These are phyloP conservation scores for Zophobas morio DNA, from an alignment of 1,140 invertebrate genomes.

Conservation along the genomic window DNA sequence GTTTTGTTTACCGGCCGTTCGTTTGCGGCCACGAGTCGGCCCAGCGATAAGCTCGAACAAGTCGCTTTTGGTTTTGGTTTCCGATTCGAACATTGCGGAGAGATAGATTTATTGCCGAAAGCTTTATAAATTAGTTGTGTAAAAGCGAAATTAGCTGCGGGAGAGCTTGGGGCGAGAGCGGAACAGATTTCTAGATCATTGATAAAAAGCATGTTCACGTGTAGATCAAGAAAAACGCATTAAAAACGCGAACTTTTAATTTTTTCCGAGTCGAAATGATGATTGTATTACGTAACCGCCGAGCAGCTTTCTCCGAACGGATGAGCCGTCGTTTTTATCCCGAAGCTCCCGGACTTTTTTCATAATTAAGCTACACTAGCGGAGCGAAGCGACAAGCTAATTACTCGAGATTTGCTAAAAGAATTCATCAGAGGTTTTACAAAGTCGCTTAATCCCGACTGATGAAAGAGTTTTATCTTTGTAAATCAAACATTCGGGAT, in stretches of 20 bases:
- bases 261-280: no score
- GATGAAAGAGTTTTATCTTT: constrained; percentile 46
- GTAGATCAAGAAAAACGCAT: background rate
- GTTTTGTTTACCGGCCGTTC: constrained; percentile 15
- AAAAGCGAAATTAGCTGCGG: background rate
- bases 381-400: constrained; percentile 31
- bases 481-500: constrained; percentile 34
- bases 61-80: constrained; percentile 5
- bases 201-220: no score
- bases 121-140: constrained; percentile 17
- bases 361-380: constrained; percentile 13
- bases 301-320: no score
- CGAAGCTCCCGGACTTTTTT: constrained; percentile 1
- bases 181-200: no score
- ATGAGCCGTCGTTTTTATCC: no score
- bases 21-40: constrained; percentile 17
- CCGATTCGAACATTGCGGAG: constrained; percentile 1
- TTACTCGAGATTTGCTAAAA: constrained; percentile 45
- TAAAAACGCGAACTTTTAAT: no score
- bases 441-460: constrained; percentile 35
- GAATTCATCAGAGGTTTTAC: constrained; percentile 43
- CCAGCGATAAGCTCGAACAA: constrained; percentile 10
- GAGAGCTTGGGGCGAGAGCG: no score
- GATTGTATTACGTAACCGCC: no score
- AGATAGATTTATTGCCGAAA: constrained; percentile 30